Percentiles rank a stretch among this genome's conserved stretches.
phyloP scores from a whole-genome alignment of 53 echinoderm and acorn worm genomes.

The Holothuria leucospilota region DNA sequence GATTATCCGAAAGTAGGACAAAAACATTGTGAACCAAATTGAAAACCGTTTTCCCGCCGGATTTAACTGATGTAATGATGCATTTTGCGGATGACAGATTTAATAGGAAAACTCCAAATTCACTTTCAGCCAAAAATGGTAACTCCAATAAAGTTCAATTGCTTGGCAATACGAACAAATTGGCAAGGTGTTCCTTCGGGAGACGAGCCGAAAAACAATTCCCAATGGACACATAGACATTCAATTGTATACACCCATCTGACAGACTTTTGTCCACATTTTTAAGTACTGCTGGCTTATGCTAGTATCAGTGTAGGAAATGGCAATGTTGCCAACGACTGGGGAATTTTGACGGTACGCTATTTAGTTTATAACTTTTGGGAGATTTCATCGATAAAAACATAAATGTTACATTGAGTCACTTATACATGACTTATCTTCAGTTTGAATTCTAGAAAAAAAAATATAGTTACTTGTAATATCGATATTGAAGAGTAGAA shows the following conservation, averaged over 20 bases:
- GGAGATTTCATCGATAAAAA: no score
- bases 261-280: not conserved
- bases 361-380: no score
- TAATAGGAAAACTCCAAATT: slow-evolving; percentile 20
- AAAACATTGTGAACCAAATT: slow-evolving; percentile 1
- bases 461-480: no score
- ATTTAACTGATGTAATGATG: slow-evolving; percentile 6
- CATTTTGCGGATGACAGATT: slow-evolving; percentile 13
- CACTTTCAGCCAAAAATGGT: not conserved
- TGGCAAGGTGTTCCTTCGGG: slow-evolving; percentile 28
- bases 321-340: not conserved
- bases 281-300: not conserved
- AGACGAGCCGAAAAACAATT: not conserved
- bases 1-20: not conserved
- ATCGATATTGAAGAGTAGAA: no score
- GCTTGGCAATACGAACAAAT: slow-evolving; percentile 41
- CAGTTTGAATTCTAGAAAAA: no score
- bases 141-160: slow-evolving; percentile 37
- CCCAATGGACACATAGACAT: not conserved
- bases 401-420: no score
- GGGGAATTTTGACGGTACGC: no score
- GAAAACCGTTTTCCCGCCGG: not conserved
- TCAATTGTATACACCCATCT: slow-evolving; percentile 14
- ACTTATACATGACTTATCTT: no score
- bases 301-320: not conserved